These are phyloP conservation scores for Plectropomus leopardus DNA, from an alignment of 2,113 vertebrate species.

Conservation along the genomic window DNA sequence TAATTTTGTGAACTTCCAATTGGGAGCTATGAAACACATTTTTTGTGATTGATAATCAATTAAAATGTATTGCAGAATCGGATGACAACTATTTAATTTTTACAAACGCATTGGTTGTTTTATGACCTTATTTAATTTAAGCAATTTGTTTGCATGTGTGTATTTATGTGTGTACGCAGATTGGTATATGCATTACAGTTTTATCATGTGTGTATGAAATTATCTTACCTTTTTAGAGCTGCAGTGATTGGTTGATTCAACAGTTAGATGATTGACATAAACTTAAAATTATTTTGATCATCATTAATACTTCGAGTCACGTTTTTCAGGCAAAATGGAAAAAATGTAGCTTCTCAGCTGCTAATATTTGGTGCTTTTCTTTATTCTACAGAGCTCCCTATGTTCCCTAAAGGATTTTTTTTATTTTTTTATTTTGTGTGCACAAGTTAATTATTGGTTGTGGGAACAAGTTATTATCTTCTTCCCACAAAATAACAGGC, in stretches of 20 bases:
- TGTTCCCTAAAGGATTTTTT: too few relatives aligned
- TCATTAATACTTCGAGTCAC: too few relatives aligned
- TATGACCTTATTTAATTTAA: not conserved
- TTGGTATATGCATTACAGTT: not conserved
- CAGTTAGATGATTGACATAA: not conserved
- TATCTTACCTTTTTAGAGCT: not conserved
- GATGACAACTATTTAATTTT: not conserved
- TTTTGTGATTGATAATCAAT: too few relatives aligned
- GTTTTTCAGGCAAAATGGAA: too few relatives aligned
- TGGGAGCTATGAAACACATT: not conserved
- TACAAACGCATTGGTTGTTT: not conserved
- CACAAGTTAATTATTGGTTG: too few relatives aligned
- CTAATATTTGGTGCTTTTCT: too few relatives aligned
- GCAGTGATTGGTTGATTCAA: not conserved
- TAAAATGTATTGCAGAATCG: not conserved
- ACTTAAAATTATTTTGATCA: too few relatives aligned
- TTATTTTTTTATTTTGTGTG: too few relatives aligned
- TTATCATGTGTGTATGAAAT: not conserved
- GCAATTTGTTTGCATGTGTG: not conserved
- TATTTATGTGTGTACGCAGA: not conserved
- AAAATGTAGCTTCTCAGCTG: too few relatives aligned
- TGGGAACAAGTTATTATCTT: too few relatives aligned
- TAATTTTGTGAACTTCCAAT: not conserved
- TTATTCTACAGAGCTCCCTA: too few relatives aligned
- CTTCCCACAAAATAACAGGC: too few relatives aligned